Evolutionary conservation across 1,140 invertebrate genomes (phyloP), one percentile per base, ranked within the genome.

Genomic region (Drosophila equinoxialis): DNA sequence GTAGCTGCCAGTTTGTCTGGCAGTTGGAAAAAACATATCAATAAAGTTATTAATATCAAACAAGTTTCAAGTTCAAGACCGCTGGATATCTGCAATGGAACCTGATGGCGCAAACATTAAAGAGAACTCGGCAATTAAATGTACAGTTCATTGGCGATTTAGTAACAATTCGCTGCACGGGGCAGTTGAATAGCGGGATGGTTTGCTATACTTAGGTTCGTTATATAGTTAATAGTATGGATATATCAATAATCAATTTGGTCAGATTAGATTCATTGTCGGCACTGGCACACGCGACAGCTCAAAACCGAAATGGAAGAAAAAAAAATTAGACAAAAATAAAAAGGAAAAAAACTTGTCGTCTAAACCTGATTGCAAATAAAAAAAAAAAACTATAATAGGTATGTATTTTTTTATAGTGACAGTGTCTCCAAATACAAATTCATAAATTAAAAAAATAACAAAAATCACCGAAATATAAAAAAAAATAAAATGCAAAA

Each of bases 401-500:
- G 84, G 77, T 84, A 78, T 89, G 78, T 83, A 82, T 82, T 57
- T 23, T 48, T 51, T 51, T 51, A 51, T 51, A 51, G 45, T 51
- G 74, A 60, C 68, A 65, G 65, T 84, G 80, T 80, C 83, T 69
- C 59, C 58, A 89, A 83, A 87, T 74, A 62, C 74, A 68, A 84
- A 87, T 89, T 83, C 77, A 80, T 89, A 85, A 89, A 89, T 90
- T 89, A 81, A 79, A 84, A 70, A 74, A 74, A 71, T 75, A 67
- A 45, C 63, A 71, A 51, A 51, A 51, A 11, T 23, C 45, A 23
- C 17, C 45, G 17, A 48, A 30, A 20, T 37, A 48, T 48, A 48
- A 8, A 48, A 48, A 48, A 23, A n/a, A 51, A 51, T 11, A 23
- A 48, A 51, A 51, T 23, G 45, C 45, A 51, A 51, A 84, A 89